These are phyloP conservation scores for Pheosia gnoma DNA, from an alignment of 2,888 invertebrate genomes.

Conservation along the genomic window DNA sequence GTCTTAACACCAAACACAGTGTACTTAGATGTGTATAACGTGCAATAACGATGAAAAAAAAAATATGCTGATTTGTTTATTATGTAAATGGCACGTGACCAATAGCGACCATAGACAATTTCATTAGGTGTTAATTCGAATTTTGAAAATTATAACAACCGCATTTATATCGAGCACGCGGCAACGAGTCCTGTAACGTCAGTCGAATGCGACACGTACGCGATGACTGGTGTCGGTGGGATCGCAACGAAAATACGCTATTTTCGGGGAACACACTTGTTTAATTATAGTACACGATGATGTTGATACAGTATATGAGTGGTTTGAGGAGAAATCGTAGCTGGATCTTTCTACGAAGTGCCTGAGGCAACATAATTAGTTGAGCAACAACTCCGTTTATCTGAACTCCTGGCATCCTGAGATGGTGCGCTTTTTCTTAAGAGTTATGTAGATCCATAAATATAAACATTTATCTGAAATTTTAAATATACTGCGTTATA, in stretches of 20 bases:
- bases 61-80: neutral
- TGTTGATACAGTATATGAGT: slow-evolving; percentile 44
- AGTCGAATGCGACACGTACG: slow-evolving; percentile 59
- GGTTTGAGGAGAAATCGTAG: slow-evolving; percentile 35
- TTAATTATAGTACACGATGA: slow-evolving; percentile 66
- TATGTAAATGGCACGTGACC: neutral
- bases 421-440: too few species aligned
- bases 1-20: too few species aligned
- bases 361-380: neutral
- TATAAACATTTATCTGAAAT: slow-evolving; percentile 16
- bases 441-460: slow-evolving; percentile 8
- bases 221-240: slow-evolving; percentile 63
- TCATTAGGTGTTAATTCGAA: slow-evolving; percentile 12
- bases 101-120: slow-evolving; percentile 9
- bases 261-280: slow-evolving; percentile 67
- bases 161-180: slow-evolving; percentile 58
- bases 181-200: slow-evolving; percentile 68
- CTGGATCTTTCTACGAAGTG: neutral
- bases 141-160: slow-evolving; percentile 45
- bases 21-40: too few species aligned
- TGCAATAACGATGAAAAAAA: too few species aligned
- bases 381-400: too few species aligned
- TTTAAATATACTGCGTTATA: slow-evolving; percentile 27
- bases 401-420: too few species aligned
- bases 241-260: slow-evolving; percentile 63